Percentiles rank a stretch among this genome's conserved stretches.
Evolutionary conservation across 2,113 vertebrate genomes (phyloP).

Genomic region (Percina caprodes): DNA sequence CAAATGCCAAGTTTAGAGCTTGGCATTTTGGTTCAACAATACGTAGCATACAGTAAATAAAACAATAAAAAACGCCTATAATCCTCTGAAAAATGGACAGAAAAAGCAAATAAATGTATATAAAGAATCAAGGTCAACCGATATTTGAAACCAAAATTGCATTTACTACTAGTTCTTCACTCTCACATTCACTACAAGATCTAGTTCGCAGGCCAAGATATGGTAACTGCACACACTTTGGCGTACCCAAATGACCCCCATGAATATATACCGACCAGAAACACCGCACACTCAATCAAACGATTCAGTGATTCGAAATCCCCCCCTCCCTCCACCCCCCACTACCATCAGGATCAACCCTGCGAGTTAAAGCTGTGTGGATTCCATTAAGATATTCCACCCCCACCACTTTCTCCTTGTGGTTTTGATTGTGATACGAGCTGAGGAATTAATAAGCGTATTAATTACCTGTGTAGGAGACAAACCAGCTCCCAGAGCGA

Average conservation of each 20-base stretch:
- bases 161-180: not conserved
- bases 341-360: slow-evolving; percentile 1
- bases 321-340: not conserved
- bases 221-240: slow-evolving; percentile 3
- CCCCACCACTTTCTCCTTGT: slow-evolving; percentile 42
- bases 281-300: slow-evolving; percentile 18
- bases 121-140: too few relatives aligned
- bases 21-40: too few relatives aligned
- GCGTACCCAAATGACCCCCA: not conserved
- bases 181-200: slow-evolving; percentile 3
- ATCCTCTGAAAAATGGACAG: too few relatives aligned
- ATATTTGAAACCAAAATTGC: too few relatives aligned
- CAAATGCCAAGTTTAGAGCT: too few relatives aligned
- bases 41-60: too few relatives aligned
- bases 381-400: slow-evolving; percentile 62
- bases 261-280: not conserved
- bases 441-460: slow-evolving; percentile 77
- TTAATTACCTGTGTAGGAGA: slow-evolving; percentile 79
- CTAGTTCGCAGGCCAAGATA: not conserved
- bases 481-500: slow-evolving; percentile 63
- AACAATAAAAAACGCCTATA: too few relatives aligned
- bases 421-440: slow-evolving; percentile 67
- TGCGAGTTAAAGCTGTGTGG: slow-evolving; percentile 41
- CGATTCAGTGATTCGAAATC: slow-evolving; percentile 26
- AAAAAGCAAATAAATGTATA: too few relatives aligned